These are phyloP conservation scores for Ispidina lecontei DNA, from an alignment of 2,797 vertebrate genomes.

Conservation along the genomic window DNA sequence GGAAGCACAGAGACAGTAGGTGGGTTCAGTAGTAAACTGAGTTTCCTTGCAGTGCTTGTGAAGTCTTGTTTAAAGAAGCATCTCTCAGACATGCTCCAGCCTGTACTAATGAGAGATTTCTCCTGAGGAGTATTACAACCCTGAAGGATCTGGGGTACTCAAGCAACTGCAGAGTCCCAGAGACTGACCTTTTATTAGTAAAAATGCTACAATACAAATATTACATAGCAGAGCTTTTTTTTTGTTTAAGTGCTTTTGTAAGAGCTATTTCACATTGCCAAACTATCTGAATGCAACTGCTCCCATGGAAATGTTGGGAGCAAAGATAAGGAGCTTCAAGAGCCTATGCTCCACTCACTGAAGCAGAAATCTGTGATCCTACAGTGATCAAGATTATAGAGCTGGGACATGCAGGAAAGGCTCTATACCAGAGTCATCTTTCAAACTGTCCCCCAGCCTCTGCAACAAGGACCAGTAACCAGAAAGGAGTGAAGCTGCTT, in stretches of 20 bases:
- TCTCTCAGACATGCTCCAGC: neutral
- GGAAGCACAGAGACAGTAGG: neutral
- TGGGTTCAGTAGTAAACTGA: neutral
- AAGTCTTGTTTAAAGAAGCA: slow-evolving; percentile 32
- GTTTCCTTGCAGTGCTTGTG: neutral
- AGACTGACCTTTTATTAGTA: neutral
- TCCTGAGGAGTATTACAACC: neutral
- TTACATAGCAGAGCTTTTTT: neutral
- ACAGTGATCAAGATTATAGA: neutral
- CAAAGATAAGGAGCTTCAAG: neutral
- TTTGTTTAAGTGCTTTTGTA: neutral
- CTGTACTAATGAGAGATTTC: neutral
- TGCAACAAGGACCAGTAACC: neutral
- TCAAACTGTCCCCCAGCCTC: neutral
- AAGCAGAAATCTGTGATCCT: neutral
- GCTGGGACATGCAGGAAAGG: neutral
- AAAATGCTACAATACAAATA: neutral
- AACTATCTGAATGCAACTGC: neutral
- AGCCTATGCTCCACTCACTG: fast-evolving
- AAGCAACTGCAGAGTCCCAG: neutral
- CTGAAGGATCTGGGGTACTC: neutral
- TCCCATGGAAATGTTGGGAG: neutral
- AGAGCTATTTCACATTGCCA: neutral
- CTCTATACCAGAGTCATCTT: neutral
- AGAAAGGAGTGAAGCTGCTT: neutral